Conservation (phyloP, 1,140 invertebrate genomes). For the Vanessa tameamea region DNA sequence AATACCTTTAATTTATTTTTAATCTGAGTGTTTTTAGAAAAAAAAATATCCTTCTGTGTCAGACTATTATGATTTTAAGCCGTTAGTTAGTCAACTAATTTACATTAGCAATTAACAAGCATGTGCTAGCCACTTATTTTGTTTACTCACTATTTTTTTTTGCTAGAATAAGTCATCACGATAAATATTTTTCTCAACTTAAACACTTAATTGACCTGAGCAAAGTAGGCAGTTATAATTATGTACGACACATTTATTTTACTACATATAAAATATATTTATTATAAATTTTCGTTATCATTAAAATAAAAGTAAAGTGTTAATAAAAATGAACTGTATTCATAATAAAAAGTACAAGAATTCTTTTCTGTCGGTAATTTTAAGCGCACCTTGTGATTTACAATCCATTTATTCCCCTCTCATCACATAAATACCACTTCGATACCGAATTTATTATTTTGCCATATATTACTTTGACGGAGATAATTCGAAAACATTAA, state of each 20-base stretch:
- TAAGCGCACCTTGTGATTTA: conserved; percentile 23
- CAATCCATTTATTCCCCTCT: conserved; percentile 25
- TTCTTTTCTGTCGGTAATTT: conserved; percentile 9
- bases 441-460: conserved; percentile 30
- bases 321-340: too few relatives aligned
- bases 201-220: background rate
- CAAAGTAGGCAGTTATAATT: background rate
- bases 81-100: conserved; percentile 18
- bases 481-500: conserved; percentile 31
- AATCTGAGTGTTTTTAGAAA: background rate
- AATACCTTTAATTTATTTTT: background rate
- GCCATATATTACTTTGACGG: conserved; percentile 11
- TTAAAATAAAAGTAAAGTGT: too few relatives aligned
- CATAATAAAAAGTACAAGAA: conserved; percentile 3
- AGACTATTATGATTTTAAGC: conserved; percentile 5
- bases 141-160: conserved; percentile 11
- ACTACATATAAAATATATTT: background rate
- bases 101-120: conserved; percentile 24
- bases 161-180: conserved; percentile 2
- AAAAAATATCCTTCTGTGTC: background rate
- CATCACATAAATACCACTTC: conserved; percentile 18
- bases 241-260: too few relatives aligned
- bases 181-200: background rate
- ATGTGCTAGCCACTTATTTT: conserved; percentile 20
- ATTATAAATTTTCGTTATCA: background rate